These are phyloP conservation scores for Anoplopoma fimbria DNA, from an alignment of 2,113 vertebrate species.

Conservation along the genomic window DNA sequence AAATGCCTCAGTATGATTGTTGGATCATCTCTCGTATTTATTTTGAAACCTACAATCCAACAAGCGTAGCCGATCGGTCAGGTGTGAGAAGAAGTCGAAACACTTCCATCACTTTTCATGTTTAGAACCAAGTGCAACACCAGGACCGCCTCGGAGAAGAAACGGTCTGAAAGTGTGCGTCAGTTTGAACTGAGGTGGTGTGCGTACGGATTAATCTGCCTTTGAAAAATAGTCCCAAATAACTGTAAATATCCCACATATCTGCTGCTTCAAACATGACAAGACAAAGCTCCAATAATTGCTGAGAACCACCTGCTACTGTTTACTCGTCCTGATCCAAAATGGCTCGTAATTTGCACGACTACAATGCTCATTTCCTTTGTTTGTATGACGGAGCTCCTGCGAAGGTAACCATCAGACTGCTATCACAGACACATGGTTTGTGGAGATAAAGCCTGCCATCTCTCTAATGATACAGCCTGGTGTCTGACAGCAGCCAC, in stretches of 20 bases:
- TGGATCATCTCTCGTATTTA: no score
- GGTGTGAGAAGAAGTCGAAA: no score
- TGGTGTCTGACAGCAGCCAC: constrained; percentile 33
- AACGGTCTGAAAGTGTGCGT: no score
- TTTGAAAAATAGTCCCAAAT: background rate
- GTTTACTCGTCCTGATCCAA: background rate
- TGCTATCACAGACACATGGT: constrained; percentile 2
- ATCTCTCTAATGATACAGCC: constrained; percentile 47
- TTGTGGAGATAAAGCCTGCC: constrained; percentile 11
- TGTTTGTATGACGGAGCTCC: constrained; percentile 14
- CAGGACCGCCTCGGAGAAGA: no score
- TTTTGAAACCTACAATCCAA: no score
- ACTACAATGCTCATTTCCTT: constrained; percentile 45
- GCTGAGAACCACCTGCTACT: background rate
- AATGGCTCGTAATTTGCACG: constrained; percentile 21
- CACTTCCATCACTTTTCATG: no score
- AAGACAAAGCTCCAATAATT: constrained; percentile 8
- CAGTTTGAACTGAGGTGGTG: no score
- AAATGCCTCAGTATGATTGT: no score
- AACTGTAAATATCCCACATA: background rate
- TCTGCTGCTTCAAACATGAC: background rate
- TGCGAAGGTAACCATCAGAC: background rate
- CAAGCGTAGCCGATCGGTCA: no score
- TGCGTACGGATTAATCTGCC: no score
- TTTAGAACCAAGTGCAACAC: no score